Evolutionary conservation across 2,888 invertebrate genomes (phyloP).

Genomic region (Troides aeacus): DNA sequence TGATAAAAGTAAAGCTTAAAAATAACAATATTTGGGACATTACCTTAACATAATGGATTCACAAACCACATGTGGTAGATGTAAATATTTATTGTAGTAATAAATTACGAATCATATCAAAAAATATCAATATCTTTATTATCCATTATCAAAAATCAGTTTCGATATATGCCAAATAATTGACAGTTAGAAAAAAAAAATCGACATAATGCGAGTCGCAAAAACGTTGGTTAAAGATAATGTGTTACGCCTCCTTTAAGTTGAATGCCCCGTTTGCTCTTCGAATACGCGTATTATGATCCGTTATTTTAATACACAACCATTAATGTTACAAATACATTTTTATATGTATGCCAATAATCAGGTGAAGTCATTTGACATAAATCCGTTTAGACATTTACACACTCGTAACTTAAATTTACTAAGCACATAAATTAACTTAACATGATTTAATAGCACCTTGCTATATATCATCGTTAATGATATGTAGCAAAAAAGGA

Average conservation of each 20-base stretch:
- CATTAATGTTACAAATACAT: slow-evolving; percentile 31
- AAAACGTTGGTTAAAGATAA: slow-evolving; percentile 46
- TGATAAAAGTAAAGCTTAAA: background rate
- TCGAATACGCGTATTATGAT: slow-evolving; percentile 39
- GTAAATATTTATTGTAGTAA: background rate
- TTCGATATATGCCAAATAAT: slow-evolving; percentile 31
- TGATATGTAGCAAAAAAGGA: background rate
- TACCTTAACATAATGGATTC: background rate
- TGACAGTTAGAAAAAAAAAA: slow-evolving; percentile 49
- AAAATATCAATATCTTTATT: background rate
- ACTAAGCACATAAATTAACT: background rate
- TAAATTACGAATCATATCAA: background rate
- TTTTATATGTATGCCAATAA: slow-evolving; percentile 5
- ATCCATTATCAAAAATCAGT: background rate
- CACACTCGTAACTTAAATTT: background rate
- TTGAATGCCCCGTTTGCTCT: slow-evolving; percentile 52
- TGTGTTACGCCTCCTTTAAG: slow-evolving; percentile 48
- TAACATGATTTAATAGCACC: slow-evolving; percentile 8
- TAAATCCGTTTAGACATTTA: background rate
- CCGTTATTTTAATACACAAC: slow-evolving; percentile 43
- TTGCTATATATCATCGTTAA: background rate
- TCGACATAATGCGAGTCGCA: slow-evolving; percentile 40
- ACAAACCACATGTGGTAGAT: background rate
- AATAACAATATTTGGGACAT: background rate
- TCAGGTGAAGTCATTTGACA: slow-evolving; percentile 2